phyloP scores from a whole-genome alignment of 2,888 invertebrate genomes.

The Coenonympha arcania region DNA sequence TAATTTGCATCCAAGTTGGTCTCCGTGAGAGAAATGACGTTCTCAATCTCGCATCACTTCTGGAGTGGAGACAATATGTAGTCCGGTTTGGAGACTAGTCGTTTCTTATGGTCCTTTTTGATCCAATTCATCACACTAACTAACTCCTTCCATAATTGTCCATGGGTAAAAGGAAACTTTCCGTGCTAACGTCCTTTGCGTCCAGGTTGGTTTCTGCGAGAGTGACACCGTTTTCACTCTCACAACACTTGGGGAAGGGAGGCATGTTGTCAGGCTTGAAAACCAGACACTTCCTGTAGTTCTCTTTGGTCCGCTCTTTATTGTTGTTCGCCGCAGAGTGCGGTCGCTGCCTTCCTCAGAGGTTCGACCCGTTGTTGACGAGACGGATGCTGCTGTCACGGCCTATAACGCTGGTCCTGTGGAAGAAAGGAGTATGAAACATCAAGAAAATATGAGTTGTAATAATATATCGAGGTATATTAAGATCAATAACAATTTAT shows the following conservation, averaged over 20 bases:
- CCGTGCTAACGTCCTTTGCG: slow-evolving; percentile 50
- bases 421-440: too few relatives aligned
- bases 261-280: slow-evolving; percentile 46
- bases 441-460: too few relatives aligned
- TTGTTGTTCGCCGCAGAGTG: slow-evolving; percentile 50
- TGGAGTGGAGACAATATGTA: too few relatives aligned
- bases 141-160: slow-evolving; percentile 35
- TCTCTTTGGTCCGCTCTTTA: slow-evolving; percentile 48
- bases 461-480: too few relatives aligned
- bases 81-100: too few relatives aligned
- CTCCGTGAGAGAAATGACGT: too few relatives aligned
- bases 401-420: slow-evolving; percentile 59
- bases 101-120: too few relatives aligned
- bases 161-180: slow-evolving; percentile 47
- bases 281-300: slow-evolving; percentile 51
- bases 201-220: slow-evolving; percentile 39
- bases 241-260: slow-evolving; percentile 64
- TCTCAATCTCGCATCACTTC: too few relatives aligned
- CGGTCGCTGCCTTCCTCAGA: slow-evolving; percentile 55
- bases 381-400: slow-evolving; percentile 64
- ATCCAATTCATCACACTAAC: neutral
- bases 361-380: slow-evolving; percentile 63
- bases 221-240: slow-evolving; percentile 48
- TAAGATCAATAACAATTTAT: too few relatives aligned
- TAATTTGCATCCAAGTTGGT: too few relatives aligned